phyloP scores from a whole-genome alignment of 2,888 invertebrate genomes.

The Acrobeloides nanus region DNA sequence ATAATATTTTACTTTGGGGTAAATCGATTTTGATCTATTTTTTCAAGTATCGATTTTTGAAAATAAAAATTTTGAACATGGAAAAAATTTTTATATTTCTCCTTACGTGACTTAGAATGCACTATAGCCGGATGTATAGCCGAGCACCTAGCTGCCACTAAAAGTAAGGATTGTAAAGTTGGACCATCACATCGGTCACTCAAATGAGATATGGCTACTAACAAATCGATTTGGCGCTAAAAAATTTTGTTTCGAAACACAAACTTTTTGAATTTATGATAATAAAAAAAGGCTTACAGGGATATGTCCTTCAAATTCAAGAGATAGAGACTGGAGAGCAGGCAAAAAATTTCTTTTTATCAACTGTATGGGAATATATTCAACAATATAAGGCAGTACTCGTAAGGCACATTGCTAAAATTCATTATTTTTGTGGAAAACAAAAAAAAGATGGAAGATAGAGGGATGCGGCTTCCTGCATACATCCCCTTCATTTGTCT shows the following conservation, averaged over 20 bases:
- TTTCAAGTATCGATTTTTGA: too few relatives aligned
- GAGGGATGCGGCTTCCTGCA: too few relatives aligned
- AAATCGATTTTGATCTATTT: too few relatives aligned
- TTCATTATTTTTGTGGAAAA: too few relatives aligned
- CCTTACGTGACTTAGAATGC: slow-evolving; percentile 41
- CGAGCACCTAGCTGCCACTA: slow-evolving; percentile 35
- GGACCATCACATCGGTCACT: slow-evolving; percentile 46
- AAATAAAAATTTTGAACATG: too few relatives aligned
- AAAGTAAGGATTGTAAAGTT: slow-evolving; percentile 32
- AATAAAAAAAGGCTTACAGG: slow-evolving; percentile 34
- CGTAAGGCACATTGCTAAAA: slow-evolving; percentile 42
- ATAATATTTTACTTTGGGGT: too few relatives aligned
- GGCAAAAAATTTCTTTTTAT: slow-evolving; percentile 41
- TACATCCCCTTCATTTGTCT: too few relatives aligned
- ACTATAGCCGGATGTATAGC: slow-evolving; percentile 48
- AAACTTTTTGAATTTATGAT: neutral
- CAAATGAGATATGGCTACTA: slow-evolving; percentile 37
- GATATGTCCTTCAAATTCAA: slow-evolving; percentile 45
- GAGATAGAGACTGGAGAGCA: slow-evolving; percentile 33
- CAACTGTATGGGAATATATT: slow-evolving; percentile 38
- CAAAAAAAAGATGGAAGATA: too few relatives aligned
- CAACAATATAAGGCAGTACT: slow-evolving; percentile 37
- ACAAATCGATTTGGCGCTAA: slow-evolving; percentile 45
- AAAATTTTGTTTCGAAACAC: neutral
- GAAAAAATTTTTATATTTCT: too few relatives aligned